Base-by-base conservation (phyloP, 2,888 invertebrate genomes). In the Harpagoxenus sublaevis region DNA sequence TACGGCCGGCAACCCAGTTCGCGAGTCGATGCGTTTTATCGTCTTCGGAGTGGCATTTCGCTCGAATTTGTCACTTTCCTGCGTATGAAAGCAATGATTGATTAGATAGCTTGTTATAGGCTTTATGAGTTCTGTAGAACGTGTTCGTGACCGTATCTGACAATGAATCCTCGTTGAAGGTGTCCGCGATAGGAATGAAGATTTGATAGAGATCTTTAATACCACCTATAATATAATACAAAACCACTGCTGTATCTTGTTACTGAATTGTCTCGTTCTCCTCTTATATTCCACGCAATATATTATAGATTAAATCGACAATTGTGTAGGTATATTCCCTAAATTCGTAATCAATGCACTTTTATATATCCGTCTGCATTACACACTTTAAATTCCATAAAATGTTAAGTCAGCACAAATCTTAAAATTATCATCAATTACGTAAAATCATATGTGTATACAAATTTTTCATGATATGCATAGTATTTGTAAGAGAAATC, bases 11-110 rank as follows among this genome's bases (percentile, higher is more conserved):
- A 78, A 75, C 83, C 84, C 82, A 6, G 35, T 35, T 35, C 35
- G 82, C 89, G 87, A 89, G 83, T 83, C 85, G 89, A 89, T 89
- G 88, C 89, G 84, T 89, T 89, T 89, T 89, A 89, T 89, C 87
- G 84, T 86, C 86, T 87, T 74, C 84, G 66, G 68, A 39, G 28
- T 83, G 83, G 60, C 83, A 42, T 75, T 70, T 73, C 57, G 60
- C 81, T 78, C 81, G 84, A 88, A 89, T 89, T 89, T 89, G 87
- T 87, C 87, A 79, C 48, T 28, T 39, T 71, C 12, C 39, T 12
- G 28, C 60, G 71, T 71, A 79, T 53, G 71, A 66, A 68, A 45
- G 66, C 48, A 39, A 60, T 60, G 60, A 71, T 71, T 79, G 35
- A 60, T 79, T 60, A 39, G 60, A 18, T 60, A 3, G 45, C 45